These are phyloP conservation scores for Scelioninae gen. 1 DNA, from an alignment of 2,888 invertebrate species.

Conservation along the genomic window DNA sequence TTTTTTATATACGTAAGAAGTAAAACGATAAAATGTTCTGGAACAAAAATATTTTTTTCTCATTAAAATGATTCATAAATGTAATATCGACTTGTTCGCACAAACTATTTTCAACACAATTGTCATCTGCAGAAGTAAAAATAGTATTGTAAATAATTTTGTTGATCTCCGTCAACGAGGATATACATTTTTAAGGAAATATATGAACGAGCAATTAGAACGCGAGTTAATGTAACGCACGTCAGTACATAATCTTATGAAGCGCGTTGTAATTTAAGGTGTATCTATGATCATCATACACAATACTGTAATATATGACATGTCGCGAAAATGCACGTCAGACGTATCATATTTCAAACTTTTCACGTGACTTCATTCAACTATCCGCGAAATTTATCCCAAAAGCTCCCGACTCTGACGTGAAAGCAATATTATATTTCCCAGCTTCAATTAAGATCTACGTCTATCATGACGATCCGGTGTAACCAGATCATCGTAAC, in stretches of 20 bases:
- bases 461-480: neutral
- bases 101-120: neutral
- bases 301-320: slow-evolving; percentile 18
- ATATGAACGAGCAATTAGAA: neutral
- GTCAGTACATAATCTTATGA: slow-evolving; percentile 1
- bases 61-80: neutral
- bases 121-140: neutral
- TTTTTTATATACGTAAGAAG: neutral
- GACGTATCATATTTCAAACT: slow-evolving; percentile 48
- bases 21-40: neutral
- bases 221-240: slow-evolving; percentile 8
- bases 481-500: slow-evolving; percentile 3
- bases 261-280: slow-evolving; percentile 29
- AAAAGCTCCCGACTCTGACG: slow-evolving; percentile 33
- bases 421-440: slow-evolving; percentile 24
- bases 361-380: slow-evolving; percentile 45
- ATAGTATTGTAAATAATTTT: neutral
- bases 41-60: neutral
- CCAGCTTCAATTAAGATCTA: slow-evolving; percentile 30
- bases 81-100: neutral
- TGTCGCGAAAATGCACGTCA: slow-evolving; percentile 31
- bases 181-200: neutral
- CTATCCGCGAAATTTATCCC: slow-evolving; percentile 12
- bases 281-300: neutral
- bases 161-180: neutral